These are phyloP conservation scores for Sitophilus oryzae DNA, from an alignment of 1,140 invertebrate genomes.

Conservation along the genomic window DNA sequence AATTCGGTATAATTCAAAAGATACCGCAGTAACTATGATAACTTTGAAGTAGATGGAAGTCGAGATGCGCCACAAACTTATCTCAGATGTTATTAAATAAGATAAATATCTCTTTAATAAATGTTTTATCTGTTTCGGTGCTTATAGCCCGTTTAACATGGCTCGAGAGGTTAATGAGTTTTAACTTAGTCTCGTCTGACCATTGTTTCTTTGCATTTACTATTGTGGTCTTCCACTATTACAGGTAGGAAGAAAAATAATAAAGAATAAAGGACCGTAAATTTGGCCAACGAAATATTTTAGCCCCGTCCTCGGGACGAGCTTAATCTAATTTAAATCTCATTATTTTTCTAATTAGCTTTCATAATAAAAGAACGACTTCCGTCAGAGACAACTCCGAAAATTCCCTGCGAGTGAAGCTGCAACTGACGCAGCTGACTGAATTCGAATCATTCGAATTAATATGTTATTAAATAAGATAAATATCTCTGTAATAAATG, in stretches of 20 bases:
- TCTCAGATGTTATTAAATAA: conserved; percentile 18
- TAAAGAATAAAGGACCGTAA: too few species aligned
- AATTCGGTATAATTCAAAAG: conserved; percentile 26
- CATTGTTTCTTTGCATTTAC: too few species aligned
- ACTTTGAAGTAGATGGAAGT: conserved; percentile 23
- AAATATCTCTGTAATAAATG: conserved; percentile 10
- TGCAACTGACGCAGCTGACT: conserved; percentile 4
- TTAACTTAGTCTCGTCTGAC: too few species aligned
- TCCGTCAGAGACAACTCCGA: conserved; percentile 6
- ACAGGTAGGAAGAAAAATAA: too few species aligned
- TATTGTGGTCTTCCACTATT: too few species aligned
- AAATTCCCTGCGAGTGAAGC: neutral
- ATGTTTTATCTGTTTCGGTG: neutral
- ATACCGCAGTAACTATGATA: conserved; percentile 18
- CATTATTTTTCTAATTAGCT: too few species aligned
- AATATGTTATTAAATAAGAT: conserved; percentile 18
- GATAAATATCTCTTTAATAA: conserved; percentile 14
- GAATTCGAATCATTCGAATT: conserved; percentile 9
- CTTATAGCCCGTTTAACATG: too few species aligned
- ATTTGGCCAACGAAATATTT: too few species aligned
- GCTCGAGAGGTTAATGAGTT: too few species aligned
- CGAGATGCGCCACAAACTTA: conserved; percentile 6
- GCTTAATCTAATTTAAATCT: neutral
- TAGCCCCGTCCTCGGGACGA: too few species aligned
- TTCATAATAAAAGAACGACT: neutral